Evolutionary conservation across 2,888 invertebrate species (phyloP), one percentile per base, ranked within the genome.

Genomic region (Agriopis marginaria): DNA sequence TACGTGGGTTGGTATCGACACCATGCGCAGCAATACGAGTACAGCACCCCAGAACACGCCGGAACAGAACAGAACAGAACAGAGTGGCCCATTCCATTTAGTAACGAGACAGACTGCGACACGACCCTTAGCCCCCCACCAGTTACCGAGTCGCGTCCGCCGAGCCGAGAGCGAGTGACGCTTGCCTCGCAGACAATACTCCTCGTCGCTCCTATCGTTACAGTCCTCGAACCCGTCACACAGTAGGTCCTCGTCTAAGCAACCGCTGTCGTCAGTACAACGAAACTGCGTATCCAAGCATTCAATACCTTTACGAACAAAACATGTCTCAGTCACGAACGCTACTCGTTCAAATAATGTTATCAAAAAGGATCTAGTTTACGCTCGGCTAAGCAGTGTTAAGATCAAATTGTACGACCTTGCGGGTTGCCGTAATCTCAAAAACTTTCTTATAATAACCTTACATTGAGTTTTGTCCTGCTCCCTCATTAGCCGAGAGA

Each of bases 141-240:
- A 77, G 71, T 85, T 88, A 87, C 86, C 85, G 75, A 79, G 73
- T 75, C 72, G 70, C 72, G 75, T 75, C 49, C 66, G 67, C 65
- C 70, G 73, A 49, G 75, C 71, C 75, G 73, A 63, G 72, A 75
- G 72, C 75, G 75, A 63, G 72, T 82, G 80, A 66, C 87, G 89
- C 78, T 95, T 95, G 82, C 91, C 87, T 84, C 89, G 86, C 82
- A 88, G 88, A 84, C 95, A 95, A 88, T 93, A 90, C 79, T 89
- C 87, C 87, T 96, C 96, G 86, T 96, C 96, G 79, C 95, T 96
- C 83, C 91, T 87, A 86, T 96, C 96, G 76, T 81, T 86, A 91
- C 97, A 97, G 87, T 96, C 95, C 77, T 84, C 83, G 80, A 82
- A 81, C 79, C 94, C 94, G 86, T 97, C 95, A 92, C 97, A 97